A percentile compares a stretch with the other conserved stretches of the same genome.
These are phyloP conservation scores for Petrosia ficiformis DNA, from an alignment of 37 sponge, comb jelly and placozoan genomes.

Conservation along the genomic window DNA sequence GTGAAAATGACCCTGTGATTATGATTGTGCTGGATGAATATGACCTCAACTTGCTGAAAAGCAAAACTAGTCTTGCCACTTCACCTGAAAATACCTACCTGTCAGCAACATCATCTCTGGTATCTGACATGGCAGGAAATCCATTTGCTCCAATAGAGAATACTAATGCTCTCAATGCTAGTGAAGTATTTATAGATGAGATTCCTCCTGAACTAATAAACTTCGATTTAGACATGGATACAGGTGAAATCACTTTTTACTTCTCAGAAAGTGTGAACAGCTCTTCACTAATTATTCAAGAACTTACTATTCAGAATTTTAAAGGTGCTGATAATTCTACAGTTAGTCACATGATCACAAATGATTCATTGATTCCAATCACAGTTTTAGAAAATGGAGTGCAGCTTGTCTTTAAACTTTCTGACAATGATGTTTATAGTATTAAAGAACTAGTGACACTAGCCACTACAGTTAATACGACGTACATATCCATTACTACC, in stretches of 20 bases:
- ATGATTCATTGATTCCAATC: slow-evolving; percentile 19
- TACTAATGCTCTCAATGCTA: slow-evolving; percentile 35
- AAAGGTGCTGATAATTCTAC: neutral
- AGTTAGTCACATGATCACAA: slow-evolving; percentile 19
- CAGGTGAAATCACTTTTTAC: slow-evolving; percentile 52
- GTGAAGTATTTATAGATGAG: slow-evolving; percentile 24
- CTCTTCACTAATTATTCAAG: slow-evolving; percentile 39
- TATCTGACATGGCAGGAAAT: slow-evolving; percentile 75
- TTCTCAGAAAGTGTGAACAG: slow-evolving; percentile 84
- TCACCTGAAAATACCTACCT: slow-evolving; percentile 59
- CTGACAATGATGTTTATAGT: slow-evolving; percentile 51
- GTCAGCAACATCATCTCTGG: slow-evolving; percentile 16
- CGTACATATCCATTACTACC: slow-evolving; percentile 59
- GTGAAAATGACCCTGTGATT: slow-evolving; percentile 25
- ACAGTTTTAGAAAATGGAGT: slow-evolving; percentile 4
- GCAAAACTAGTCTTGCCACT: slow-evolving; percentile 58
- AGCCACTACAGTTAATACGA: slow-evolving; percentile 41
- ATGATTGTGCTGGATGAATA: slow-evolving; percentile 27
- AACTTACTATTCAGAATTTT: slow-evolving; percentile 52
- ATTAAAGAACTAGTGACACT: slow-evolving; percentile 64
- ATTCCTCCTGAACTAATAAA: slow-evolving; percentile 47
- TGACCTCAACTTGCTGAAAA: slow-evolving; percentile 77
- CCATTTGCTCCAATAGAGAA: slow-evolving; percentile 20
- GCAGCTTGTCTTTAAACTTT: slow-evolving; percentile 43
- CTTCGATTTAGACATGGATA: slow-evolving; percentile 69